Evolutionary conservation across 2,113 vertebrate species (phyloP).

Genomic region (Hassar affinis): DNA sequence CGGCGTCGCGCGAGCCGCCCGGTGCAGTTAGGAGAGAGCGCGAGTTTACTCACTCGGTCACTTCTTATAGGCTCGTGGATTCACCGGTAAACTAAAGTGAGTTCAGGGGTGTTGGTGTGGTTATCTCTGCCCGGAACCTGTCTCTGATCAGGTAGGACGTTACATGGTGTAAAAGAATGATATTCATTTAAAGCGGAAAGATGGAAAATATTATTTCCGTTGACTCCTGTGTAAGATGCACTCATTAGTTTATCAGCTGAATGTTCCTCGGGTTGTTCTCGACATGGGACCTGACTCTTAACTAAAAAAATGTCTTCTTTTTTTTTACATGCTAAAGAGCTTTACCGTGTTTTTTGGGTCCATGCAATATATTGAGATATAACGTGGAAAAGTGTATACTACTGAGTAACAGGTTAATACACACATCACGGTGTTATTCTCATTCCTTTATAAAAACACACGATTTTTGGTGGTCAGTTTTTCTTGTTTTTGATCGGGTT

Average conservation of each 20-base stretch:
- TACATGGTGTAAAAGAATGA: background rate
- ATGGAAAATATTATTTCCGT: background rate
- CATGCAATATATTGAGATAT: background rate
- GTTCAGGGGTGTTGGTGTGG: background rate
- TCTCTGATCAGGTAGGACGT: background rate
- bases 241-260: background rate
- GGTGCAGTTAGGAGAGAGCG: slow-evolving; percentile 13
- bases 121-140: background rate
- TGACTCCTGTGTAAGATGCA: background rate
- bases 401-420: background rate
- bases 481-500: background rate
- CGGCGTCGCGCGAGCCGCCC: slow-evolving; percentile 12
- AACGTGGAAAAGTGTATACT: background rate
- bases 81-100: slow-evolving; percentile 22
- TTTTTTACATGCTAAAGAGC: no score
- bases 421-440: background rate
- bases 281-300: background rate
- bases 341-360: background rate
- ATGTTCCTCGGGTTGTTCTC: background rate
- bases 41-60: background rate
- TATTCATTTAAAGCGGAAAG: background rate
- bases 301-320: background rate
- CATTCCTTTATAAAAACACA: background rate
- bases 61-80: background rate
- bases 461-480: background rate